Evolutionary conservation across 2,888 invertebrate genomes (phyloP), one percentile per base, ranked within the genome.

Genomic region (Temnothorax ravouxi): DNA sequence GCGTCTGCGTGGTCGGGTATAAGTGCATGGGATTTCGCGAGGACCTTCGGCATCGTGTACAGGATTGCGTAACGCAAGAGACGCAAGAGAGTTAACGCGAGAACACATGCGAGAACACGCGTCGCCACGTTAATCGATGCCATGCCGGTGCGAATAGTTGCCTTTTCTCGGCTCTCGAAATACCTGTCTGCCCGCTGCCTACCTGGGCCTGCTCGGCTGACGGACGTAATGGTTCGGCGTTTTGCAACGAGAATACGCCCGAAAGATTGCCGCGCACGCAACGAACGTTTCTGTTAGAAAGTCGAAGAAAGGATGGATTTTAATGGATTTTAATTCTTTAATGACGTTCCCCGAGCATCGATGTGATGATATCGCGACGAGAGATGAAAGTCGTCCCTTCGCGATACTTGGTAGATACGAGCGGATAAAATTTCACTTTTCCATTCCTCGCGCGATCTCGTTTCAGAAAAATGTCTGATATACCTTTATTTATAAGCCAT

Each of bases 31-130:
- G 66, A 66, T 86, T 84, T 82, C 79, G 71, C 50, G 75, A 29
- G 81, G 56, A 83, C 75, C 84, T 87, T 87, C 71, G 88, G 59
- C 59, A 21, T 29, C 3, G 29, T n/a, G 41, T 11, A 34, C 21
- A 41, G 66, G 66, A 52, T 87, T 87, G 81, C 83, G 79, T 79
- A 89, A 88, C 84, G 41, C 41, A 47, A 52, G 54, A 34, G 38
- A 50, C 83, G 41, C 41, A 44, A 52, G 54, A 34, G 38, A 50
- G 34, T 54, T 21, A 81, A 81, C 62, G 41, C 50, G 54, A n/a
- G 21, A 79, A 79, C 34, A 79, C 56, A 81, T 56, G 41, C 50
- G 54, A n/a, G 21, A 79, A 79, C 34, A 79, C 56, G 69, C 66
- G 76, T 47, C 62, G 56, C 34, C 34, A 6, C 34, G 79, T 47